phyloP scores from a whole-genome alignment of 2,797 vertebrate genomes.

The Micropoecilia bifurca region DNA sequence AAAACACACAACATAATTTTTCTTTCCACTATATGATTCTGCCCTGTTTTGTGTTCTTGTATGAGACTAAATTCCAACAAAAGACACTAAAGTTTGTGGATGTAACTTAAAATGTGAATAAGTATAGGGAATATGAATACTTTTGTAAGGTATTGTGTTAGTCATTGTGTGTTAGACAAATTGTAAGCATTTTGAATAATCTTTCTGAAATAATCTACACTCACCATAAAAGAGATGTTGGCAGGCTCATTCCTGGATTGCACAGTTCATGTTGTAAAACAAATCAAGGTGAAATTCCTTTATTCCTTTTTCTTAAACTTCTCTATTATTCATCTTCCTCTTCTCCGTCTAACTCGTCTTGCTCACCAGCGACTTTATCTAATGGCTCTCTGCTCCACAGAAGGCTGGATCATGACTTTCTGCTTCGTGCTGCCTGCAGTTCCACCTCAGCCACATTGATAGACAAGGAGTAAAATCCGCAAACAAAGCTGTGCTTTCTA shows the following conservation, averaged over 20 bases:
- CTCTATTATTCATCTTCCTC: slow-evolving; percentile 4
- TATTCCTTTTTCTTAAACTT: slow-evolving; percentile 11
- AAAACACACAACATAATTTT: background rate
- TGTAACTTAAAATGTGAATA: background rate
- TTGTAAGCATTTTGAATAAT: background rate
- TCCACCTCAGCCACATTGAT: background rate
- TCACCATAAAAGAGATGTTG: slow-evolving; percentile 37
- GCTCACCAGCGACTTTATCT: slow-evolving; percentile 21
- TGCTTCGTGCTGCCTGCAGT: background rate
- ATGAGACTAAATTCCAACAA: background rate
- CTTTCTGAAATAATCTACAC: slow-evolving; percentile 14
- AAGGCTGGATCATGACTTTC: background rate
- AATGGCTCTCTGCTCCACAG: background rate
- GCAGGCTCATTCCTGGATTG: slow-evolving; percentile 26
- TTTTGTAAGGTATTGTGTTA: background rate
- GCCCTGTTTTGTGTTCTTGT: background rate
- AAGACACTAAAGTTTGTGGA: background rate
- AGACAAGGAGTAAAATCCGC: background rate
- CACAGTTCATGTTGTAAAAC: slow-evolving; percentile 27
- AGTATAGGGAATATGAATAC: background rate
- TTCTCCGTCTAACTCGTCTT: slow-evolving; percentile 65
- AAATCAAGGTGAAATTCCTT: slow-evolving; percentile 3
- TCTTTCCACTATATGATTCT: background rate
- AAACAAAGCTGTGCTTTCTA: background rate
- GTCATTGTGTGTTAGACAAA: background rate